Percentiles rank a stretch among this genome's conserved stretches.
phyloP scores from a whole-genome alignment of 2,888 invertebrate species.

The Watsonalla cultraria region DNA sequence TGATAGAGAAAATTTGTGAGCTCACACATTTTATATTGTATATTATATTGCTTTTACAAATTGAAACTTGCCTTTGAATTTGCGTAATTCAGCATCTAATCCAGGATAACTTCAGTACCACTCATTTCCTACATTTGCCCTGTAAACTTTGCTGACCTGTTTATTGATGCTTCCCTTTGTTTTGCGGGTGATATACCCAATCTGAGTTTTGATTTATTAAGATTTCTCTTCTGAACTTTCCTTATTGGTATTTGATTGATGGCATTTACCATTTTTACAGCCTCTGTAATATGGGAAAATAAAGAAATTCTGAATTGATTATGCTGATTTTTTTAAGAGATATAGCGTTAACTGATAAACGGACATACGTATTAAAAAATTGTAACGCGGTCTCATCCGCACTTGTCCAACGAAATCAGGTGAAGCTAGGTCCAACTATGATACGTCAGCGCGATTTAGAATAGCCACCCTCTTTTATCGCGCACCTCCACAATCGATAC shows the following conservation, averaged over 20 bases:
- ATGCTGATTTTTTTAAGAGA: too few relatives aligned
- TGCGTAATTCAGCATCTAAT: too few relatives aligned
- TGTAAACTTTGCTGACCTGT: slow-evolving; percentile 26
- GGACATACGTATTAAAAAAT: too few relatives aligned
- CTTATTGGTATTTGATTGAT: slow-evolving; percentile 41
- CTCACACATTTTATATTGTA: too few relatives aligned
- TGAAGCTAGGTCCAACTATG: slow-evolving; percentile 64
- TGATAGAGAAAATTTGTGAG: too few relatives aligned
- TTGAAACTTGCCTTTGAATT: too few relatives aligned
- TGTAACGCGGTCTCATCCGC: slow-evolving; percentile 33
- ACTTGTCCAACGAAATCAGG: slow-evolving; percentile 54
- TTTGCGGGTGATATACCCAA: slow-evolving; percentile 22
- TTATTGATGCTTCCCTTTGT: slow-evolving; percentile 22
- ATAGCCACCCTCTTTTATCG: slow-evolving; percentile 70
- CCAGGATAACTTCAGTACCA: too few relatives aligned
- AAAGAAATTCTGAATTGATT: too few relatives aligned
- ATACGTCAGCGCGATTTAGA: slow-evolving; percentile 72
- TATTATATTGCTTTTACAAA: too few relatives aligned
- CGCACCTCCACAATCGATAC: slow-evolving; percentile 20
- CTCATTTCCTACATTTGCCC: neutral
- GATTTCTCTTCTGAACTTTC: slow-evolving; percentile 23
- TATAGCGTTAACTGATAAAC: too few relatives aligned
- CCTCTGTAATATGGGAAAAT: too few relatives aligned
- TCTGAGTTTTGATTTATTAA: slow-evolving; percentile 30
- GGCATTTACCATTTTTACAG: slow-evolving; percentile 41